Evolutionary conservation across 35 echinoderm and acorn worm genomes (phyloP), one percentile per base, ranked within the genome.

Genomic region (Nesometra sesokonis): DNA sequence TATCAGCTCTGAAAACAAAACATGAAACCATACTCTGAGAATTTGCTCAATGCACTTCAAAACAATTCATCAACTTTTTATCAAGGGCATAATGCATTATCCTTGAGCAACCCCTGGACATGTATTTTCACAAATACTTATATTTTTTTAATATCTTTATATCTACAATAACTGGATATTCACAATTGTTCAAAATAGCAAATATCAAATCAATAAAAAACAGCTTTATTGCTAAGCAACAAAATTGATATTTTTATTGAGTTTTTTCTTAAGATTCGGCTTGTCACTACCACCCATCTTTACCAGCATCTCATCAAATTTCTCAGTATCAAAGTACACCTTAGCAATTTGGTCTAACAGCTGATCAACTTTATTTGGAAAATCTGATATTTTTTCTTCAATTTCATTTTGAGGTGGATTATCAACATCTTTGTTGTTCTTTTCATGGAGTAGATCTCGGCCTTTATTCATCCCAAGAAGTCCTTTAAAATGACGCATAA

Each of bases 361-460:
- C 86, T 99, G 92, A 77, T 97, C 93, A 0, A 94, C 86, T 79
- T 92, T 99, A 15, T 94, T 92, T 9, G 96, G 92, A 82, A 99
- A 89, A 43, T 84, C 88, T 0, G 89, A 82, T 87, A 99, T 83
- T 0, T 80, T 47, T 32, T 93, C 91, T 17, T 83, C 37, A 38
- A 38, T 34, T 83, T 83, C 29, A 83, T 11, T 39, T 83, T 8
- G 0, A 37, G 34, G 35, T 39, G 15, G 17, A 13, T 35, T 35
- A 39, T 39, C 81, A 83, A 37, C 81, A 38, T 35, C 27, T 35
- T 37, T 35, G 35, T 30, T 38, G 35, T 39, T 39, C 35, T 83
- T 35, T 34, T 37, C 81, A 37, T 83, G 52, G 23, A 67, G 52
- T 27, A 67, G 23, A 36, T 82, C 15, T 80, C 85, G 34, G 84